These are phyloP conservation scores for Spheniscus mendiculus DNA, from an alignment of 2,113 vertebrate genomes.

Conservation along the genomic window DNA sequence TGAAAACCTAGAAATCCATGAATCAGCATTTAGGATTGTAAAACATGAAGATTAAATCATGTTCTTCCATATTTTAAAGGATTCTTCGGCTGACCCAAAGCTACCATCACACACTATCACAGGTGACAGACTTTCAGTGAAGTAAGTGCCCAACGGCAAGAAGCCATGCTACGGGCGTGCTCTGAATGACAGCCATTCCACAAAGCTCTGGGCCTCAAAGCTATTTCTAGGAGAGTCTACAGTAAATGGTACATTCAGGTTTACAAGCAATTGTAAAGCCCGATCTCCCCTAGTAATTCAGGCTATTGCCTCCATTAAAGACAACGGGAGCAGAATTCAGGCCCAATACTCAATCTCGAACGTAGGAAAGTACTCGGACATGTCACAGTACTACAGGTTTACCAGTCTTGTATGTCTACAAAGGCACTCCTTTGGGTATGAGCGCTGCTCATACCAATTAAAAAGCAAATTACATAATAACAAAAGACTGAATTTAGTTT, in stretches of 20 bases:
- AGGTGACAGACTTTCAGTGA: neutral
- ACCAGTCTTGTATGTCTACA: neutral
- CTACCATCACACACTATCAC: neutral
- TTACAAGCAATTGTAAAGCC: neutral
- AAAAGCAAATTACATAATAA: neutral
- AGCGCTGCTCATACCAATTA: neutral
- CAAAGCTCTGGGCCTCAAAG: neutral
- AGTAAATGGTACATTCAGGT: neutral
- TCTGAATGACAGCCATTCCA: neutral
- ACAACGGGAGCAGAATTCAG: fast-evolving
- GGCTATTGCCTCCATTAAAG: neutral
- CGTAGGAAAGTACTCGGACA: neutral
- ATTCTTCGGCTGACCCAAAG: neutral
- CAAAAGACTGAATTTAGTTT: neutral
- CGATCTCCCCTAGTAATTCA: neutral
- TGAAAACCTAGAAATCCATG: neutral
- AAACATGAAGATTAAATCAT: neutral
- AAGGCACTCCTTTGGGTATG: neutral
- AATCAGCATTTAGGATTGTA: neutral
- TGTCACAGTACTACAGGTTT: neutral
- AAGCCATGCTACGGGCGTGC: neutral
- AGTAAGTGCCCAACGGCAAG: neutral
- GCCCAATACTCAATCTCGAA: neutral
- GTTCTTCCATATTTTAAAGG: neutral
- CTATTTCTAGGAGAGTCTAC: neutral